Evolutionary conservation across 1,140 invertebrate species (phyloP), one percentile per base, ranked within the genome.

Genomic region (Drosophila ficusphila): DNA sequence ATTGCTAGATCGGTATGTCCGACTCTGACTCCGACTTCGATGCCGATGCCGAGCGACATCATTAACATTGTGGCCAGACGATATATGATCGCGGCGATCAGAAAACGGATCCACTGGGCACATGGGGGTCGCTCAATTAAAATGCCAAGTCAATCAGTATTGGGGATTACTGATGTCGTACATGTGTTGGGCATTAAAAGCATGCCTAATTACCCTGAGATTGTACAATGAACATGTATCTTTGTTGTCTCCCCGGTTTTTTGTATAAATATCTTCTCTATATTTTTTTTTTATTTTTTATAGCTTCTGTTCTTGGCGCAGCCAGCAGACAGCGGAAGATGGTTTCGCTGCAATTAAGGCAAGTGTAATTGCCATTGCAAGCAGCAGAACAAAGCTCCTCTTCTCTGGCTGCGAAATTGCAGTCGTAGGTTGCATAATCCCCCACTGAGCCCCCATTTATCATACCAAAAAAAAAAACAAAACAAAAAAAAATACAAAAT

Each of bases 71-170:
- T 23, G 48, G 29, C 29, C 52, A 47, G 48, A 49, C 68, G 51
- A 51, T 56, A 60, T 58, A 33, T 44, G 58, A 38, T 76, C 58
- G 36, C 53, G 57, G 62, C 42, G 76, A 62, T 88, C 77, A 82
- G 57, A 41, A 41, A 54, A 78, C 21, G 36, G 34, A 33, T 52
- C 27, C 14, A 19, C 3, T 8, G 2, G 31, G 23, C 54, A 46
- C 44, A 78, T 75, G 69, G 70, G 79, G 79, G 70, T 62, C 46
- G 42, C 29, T 36, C 82, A 88, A 88, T 86, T 82, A 88, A 86
- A 88, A 86, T 86, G 69, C 64, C 82, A 75, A 47, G 82, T 88
- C 82, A 85, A 85, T 85, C 81, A 83, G 73, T 53, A 29, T 81
- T 54, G 76, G 69, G 82, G 81, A 76, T 81, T 76, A 76, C 61